Base-by-base conservation (phyloP, 2,888 invertebrate genomes). In the Drosophila colorata region DNA sequence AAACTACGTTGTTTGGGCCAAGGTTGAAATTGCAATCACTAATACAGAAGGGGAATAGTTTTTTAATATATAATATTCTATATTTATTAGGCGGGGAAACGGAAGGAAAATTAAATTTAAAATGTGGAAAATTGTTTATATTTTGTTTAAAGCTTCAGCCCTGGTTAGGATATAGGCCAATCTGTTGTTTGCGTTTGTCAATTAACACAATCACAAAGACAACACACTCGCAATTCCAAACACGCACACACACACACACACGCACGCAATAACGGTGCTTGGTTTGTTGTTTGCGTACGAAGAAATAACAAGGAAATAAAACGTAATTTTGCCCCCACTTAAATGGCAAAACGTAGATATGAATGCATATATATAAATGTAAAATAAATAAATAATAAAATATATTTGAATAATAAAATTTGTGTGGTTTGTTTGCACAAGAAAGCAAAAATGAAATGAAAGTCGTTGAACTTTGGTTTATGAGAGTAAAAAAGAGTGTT, bases 401-500 rank as follows among this genome's bases (percentile, higher is more conserved):
- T 38, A 8, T 38, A 33, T 33, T 13, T 8, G 3, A 25, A 43
- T 40, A 64, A 64, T n/a, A 46, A 38, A 25, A 64, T 33, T 38
- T 25, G n/a, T 25, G 16, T 52, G 52, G 9, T 57, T 52, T 56
- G 51, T 65, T 64, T 69, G 75, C 75, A 80, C 67, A 78, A 64
- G 55, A 49, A 67, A 64, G 55, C 47, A 67, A 51, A 58, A 59
- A 75, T 56, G 35, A 66, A 75, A 59, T 52, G 49, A 68, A 80
- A 72, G 80, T 88, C 73, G 67, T 69, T 78, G 74, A 89, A 86
- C 86, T 88, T 76, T 76, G 51, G 47, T 53, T 76, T 61, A 16
- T 18, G 33, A 59, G 47, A 73, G 60, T 33, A 43, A 60, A 67
- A 67, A 80, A 80, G 89, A 88, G 89, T 85, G 89, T 87, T 87